Evolutionary conservation across 2,888 invertebrate genomes (phyloP), one percentile per base, ranked within the genome.

Genomic region (Drosophila mimica): DNA sequence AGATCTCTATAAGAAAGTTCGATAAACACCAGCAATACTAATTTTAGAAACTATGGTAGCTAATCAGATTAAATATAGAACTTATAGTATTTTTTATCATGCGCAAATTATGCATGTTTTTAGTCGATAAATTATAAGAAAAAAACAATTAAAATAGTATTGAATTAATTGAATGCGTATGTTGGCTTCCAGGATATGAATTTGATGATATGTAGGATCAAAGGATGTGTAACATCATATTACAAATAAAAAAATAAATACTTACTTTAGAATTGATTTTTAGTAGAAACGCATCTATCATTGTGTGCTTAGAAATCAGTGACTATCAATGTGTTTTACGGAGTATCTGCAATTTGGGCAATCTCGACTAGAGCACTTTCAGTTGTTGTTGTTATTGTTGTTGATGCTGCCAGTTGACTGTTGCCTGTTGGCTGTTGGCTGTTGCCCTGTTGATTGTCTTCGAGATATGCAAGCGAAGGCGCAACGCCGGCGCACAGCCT

Each of bases 401-500:
- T 38, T 53, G 68, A 52, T 30, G 61, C 20, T 52, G 61, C 25
- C 70, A 33, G 61, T 76, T 79, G 69, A 53, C 49, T 40, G 84
- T 81, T 90, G 89, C 9, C 25, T 25, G 25, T 25, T 25, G 25
- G n/a, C 72, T 46, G 58, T 73, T 79, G 68, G 52, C 48, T 67
- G 59, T 64, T 70, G 78, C 73, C 74, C 71, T 53, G 82, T 89
- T 85, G 90, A 85, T 85, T 90, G 85, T 85, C 91, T 90, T 83
- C 82, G 57, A 89, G 89, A 85, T 85, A 90, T 85, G 85, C 91
- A 85, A 87, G 85, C 83, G 63, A 75, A 80, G 82, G 88, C 83
- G 85, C 83, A 89, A 88, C 89, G 85, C 85, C 79, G 91, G 90
- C 84, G 90, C 90, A 88, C 89, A 70, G 81, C 79, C 88, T 85